These are phyloP conservation scores for Gari tellinella DNA, from an alignment of 2,888 invertebrate genomes.

Conservation along the genomic window DNA sequence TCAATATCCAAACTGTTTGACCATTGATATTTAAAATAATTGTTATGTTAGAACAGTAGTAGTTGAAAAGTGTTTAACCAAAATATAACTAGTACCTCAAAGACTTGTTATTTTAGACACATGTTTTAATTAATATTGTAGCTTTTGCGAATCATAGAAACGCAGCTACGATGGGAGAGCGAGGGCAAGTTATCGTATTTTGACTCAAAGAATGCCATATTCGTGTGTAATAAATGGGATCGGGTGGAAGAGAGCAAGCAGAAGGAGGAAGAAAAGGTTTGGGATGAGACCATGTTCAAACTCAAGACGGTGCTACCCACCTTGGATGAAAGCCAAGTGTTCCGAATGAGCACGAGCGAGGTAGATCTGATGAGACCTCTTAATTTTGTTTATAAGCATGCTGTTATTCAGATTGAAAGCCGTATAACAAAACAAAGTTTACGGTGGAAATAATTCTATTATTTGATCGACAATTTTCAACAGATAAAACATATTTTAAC, in stretches of 20 bases:
- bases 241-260: conserved; percentile 52
- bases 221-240: conserved; percentile 82
- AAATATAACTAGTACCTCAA: too few species aligned
- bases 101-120: too few species aligned
- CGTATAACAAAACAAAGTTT: too few species aligned
- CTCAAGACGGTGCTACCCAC: conserved; percentile 59
- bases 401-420: too few species aligned
- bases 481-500: too few species aligned
- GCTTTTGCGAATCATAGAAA: conserved; percentile 23
- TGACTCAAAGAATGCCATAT: conserved; percentile 74
- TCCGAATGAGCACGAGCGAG: conserved; percentile 67
- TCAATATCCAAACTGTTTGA: too few species aligned
- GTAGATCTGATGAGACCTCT: conserved; percentile 35
- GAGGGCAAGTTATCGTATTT: conserved; percentile 60
- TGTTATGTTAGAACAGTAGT: too few species aligned
- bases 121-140: neutral
- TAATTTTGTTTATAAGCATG: too few species aligned
- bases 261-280: conserved; percentile 61
- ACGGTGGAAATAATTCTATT: too few species aligned
- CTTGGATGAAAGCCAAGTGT: conserved; percentile 51
- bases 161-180: conserved; percentile 30
- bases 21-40: too few species aligned
- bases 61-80: too few species aligned
- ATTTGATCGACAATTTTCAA: too few species aligned
- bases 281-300: conserved; percentile 61